Conservation (phyloP, 1,140 invertebrate genomes). For the Nixonia krombeini region DNA sequence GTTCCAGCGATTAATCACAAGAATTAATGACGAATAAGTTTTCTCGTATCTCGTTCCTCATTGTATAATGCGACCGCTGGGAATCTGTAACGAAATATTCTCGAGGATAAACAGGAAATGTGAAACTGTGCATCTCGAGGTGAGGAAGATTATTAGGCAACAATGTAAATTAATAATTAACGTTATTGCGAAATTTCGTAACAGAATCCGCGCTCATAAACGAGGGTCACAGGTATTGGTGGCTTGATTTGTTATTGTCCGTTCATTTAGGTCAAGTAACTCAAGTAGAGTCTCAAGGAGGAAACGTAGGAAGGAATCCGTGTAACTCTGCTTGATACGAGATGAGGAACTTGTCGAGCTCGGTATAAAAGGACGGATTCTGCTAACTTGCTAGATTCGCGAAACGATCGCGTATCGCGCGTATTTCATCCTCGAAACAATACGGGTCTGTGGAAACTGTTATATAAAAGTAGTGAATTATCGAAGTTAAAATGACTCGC, state of each 20-base stretch:
- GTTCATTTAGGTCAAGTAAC: conserved; percentile 50
- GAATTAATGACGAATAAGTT: too few relatives aligned
- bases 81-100: conserved; percentile 16
- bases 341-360: conserved; percentile 4
- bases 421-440: conserved; percentile 2
- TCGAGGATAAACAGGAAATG: conserved; percentile 14
- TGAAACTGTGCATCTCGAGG: conserved; percentile 20
- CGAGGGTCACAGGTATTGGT: conserved; percentile 13
- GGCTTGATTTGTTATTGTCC: conserved; percentile 6
- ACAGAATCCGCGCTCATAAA: conserved; percentile 38
- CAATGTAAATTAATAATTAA: conserved; percentile 38
- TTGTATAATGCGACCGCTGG: too few relatives aligned
- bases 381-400: background rate
- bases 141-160: conserved; percentile 30
- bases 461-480: too few relatives aligned
- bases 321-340: background rate
- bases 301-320: conserved; percentile 12
- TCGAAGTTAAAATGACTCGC: too few relatives aligned
- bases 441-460: background rate
- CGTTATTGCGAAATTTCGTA: conserved; percentile 49
- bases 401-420: background rate
- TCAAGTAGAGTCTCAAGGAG: conserved; percentile 49
- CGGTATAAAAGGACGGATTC: background rate
- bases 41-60: too few relatives aligned
- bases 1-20: too few relatives aligned